Conservation (phyloP, 1,140 invertebrate genomes). For the Drosophila tsacasi region DNA sequence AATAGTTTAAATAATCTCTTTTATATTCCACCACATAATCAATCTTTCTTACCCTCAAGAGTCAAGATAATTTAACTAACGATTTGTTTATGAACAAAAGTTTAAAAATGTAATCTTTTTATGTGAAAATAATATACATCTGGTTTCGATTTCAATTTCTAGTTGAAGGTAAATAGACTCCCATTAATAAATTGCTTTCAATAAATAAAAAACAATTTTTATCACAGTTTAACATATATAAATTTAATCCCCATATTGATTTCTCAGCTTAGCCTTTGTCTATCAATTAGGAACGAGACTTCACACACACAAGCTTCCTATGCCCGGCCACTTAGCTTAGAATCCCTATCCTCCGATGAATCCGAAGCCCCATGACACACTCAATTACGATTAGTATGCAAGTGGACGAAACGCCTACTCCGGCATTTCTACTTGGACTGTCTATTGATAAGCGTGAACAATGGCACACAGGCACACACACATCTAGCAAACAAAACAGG, state of each 20-base stretch:
- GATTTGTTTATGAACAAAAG: background rate
- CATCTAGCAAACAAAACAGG: slow-evolving; percentile 12
- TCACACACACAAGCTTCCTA: background rate
- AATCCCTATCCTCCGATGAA: background rate
- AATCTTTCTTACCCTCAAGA: background rate
- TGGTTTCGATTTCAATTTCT: background rate
- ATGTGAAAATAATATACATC: background rate
- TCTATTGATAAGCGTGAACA: slow-evolving; percentile 68
- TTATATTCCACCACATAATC: background rate
- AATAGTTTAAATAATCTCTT: background rate
- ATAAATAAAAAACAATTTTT: background rate
- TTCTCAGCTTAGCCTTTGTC: background rate
- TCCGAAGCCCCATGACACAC: slow-evolving; percentile 23
- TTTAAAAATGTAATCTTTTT: background rate
- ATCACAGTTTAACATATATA: background rate
- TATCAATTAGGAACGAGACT: slow-evolving; percentile 9
- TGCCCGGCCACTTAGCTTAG: background rate
- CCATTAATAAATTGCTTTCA: background rate
- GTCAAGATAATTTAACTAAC: background rate
- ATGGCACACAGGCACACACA: slow-evolving; percentile 27
- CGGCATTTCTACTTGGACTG: slow-evolving; percentile 14
- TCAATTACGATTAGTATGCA: slow-evolving; percentile 33
- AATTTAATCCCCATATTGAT: background rate
- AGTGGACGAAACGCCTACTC: slow-evolving; percentile 14
- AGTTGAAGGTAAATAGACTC: background rate